A percentile compares a stretch with the other conserved stretches of the same genome.
Conservation (phyloP, 2,888 invertebrate genomes). For the Scelioninae gen. 1 region DNA sequence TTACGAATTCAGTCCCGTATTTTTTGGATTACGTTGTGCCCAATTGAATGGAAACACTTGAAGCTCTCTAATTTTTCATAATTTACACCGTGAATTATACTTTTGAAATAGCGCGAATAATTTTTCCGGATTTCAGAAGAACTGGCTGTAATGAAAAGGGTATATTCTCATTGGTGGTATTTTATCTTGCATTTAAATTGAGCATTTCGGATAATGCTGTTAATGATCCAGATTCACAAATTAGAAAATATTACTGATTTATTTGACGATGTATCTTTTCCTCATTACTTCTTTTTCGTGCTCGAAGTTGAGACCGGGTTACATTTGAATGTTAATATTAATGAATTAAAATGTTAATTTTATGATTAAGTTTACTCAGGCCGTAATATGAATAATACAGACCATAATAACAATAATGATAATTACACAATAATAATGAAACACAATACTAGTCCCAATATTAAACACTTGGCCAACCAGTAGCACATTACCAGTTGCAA, state of each 20-base stretch:
- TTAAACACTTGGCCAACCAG: constrained; percentile 70
- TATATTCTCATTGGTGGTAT: constrained; percentile 49
- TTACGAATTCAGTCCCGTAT: constrained; percentile 47
- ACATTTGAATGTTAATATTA: constrained; percentile 1
- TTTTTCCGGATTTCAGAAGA: constrained; percentile 19
- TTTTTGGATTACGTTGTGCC: constrained; percentile 15
- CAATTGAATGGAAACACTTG: constrained; percentile 53
- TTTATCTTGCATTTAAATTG: constrained; percentile 42
- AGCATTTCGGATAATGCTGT: constrained; percentile 26
- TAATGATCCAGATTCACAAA: constrained; percentile 39
- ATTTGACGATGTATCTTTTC: constrained; percentile 3
- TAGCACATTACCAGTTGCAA: constrained; percentile 76
- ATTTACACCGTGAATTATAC: constrained; percentile 48
- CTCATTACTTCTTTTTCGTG: not conserved
- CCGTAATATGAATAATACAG: constrained; percentile 54
- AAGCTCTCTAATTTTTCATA: constrained; percentile 42
- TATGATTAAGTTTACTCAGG: constrained; percentile 29
- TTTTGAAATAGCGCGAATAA: constrained; percentile 26
- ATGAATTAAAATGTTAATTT: constrained; percentile 51
- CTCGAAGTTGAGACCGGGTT: not conserved
- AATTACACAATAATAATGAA: constrained; percentile 65
- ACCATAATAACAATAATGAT: constrained; percentile 64
- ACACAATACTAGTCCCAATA: constrained; percentile 60
- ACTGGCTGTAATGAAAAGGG: constrained; percentile 29
- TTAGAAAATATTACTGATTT: constrained; percentile 36